Conservation (phyloP, 2,113 vertebrate genomes). For the Ivindomyrus marchei region DNA sequence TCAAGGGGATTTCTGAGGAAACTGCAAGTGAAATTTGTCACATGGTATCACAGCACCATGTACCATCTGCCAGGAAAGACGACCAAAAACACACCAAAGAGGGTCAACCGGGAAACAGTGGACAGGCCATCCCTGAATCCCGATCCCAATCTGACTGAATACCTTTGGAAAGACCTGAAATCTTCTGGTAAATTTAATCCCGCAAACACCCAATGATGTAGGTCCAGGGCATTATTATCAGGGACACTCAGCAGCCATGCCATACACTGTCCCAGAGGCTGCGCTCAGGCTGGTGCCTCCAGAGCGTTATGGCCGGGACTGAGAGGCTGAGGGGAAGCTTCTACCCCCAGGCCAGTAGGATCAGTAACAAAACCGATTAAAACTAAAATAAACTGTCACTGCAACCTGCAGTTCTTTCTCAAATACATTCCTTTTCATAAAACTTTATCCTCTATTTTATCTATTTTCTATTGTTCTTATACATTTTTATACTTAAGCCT, state of each 20-base stretch:
- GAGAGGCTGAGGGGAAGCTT: no score
- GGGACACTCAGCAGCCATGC: background rate
- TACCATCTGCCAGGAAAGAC: background rate
- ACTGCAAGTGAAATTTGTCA: background rate
- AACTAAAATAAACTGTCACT: no score
- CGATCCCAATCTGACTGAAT: background rate
- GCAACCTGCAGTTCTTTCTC: no score
- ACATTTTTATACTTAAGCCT: no score
- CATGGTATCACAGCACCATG: background rate
- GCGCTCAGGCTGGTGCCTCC: background rate
- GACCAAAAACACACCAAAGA: background rate
- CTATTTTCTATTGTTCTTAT: no score
- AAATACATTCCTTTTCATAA: no score
- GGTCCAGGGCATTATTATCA: background rate
- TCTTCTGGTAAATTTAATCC: background rate
- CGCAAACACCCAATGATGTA: background rate
- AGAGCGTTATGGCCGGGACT: no score
- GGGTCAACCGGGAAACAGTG: background rate
- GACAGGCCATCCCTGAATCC: no score
- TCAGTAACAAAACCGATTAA: background rate
- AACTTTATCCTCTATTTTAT: no score
- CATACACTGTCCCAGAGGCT: background rate
- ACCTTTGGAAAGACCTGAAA: background rate
- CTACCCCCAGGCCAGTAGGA: no score
- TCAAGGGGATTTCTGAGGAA: background rate